Evolutionary conservation across 2,888 invertebrate genomes (phyloP), one percentile per base, ranked within the genome.

Genomic region (Catocala sponsa): DNA sequence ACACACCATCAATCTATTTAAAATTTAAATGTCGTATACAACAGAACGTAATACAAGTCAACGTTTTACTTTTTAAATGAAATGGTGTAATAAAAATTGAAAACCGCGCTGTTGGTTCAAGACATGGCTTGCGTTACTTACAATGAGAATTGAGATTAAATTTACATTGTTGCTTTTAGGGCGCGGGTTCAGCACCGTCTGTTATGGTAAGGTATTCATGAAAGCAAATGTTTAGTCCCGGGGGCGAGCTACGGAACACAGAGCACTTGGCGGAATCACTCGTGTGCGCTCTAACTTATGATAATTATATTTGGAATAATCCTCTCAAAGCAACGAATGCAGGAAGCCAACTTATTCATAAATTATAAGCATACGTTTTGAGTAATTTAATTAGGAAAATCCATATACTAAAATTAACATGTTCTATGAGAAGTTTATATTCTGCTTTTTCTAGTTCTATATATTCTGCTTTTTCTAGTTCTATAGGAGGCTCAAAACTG

Each of bases 191-290:
- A 60, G 79, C 71, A 67, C 72, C 86, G 84, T 89, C 87, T 90
- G 90, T 90, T 91, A 88, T 91, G 90, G 86, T 90, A 91, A 89
- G 88, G 89, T 90, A 92, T 92, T 91, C 93, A 91, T 91, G 91
- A 91, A 88, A 88, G 89, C 85, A 87, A 91, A 89, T 89, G 90
- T 88, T 91, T 86, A 79, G 86, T 89, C 91, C 88, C 88, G 76
- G 73, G 82, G 89, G 80, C 76, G 73, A 66, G 80, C 76, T 73
- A 74, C 74, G 72, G 71, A 76, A 65, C 69, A 65, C 75, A 77
- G 81, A 79, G 81, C 79, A 80, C 82, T 80, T 73, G 73, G 77
- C 74, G 82, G 87, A 86, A 88, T 85, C 84, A 83, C 80, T 86
- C 81, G 80, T 68, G 77, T 80, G 82, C 79, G 81, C 79, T 78